Conservation (phyloP, 2,113 vertebrate species). For the Numenius arquata region DNA sequence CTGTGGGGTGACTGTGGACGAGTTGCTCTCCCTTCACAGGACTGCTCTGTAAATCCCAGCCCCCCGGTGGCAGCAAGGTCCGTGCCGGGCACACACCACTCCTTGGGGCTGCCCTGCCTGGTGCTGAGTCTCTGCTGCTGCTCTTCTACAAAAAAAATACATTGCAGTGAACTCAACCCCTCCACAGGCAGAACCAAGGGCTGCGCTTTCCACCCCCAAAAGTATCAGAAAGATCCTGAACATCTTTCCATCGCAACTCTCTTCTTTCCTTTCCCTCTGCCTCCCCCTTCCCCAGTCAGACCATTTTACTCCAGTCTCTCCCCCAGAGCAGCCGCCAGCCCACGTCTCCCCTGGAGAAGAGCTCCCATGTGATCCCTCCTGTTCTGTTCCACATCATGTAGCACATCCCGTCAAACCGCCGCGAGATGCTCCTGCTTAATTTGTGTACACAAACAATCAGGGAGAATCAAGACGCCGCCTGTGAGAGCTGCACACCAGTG, state of each 20-base stretch:
- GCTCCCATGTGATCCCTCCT: not conserved
- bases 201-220: not conserved
- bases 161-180: not conserved
- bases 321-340: not conserved
- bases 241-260: accelerated
- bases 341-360: not conserved
- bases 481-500: not conserved
- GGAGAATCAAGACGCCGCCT: accelerated
- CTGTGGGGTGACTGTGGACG: accelerated
- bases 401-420: not conserved
- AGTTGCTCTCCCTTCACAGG: not conserved
- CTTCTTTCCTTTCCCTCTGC: not conserved
- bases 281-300: not conserved
- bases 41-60: not conserved
- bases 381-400: not conserved
- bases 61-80: accelerated
- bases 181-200: not conserved
- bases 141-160: not conserved
- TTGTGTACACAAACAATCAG: not conserved
- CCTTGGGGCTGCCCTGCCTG: not conserved
- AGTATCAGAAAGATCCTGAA: not conserved
- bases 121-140: not conserved
- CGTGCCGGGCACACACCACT: not conserved
- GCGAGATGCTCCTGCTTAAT: not conserved
- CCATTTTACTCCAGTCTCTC: not conserved